These are phyloP conservation scores for Eciton burchellii DNA, from an alignment of 1,140 invertebrate species.

Conservation along the genomic window DNA sequence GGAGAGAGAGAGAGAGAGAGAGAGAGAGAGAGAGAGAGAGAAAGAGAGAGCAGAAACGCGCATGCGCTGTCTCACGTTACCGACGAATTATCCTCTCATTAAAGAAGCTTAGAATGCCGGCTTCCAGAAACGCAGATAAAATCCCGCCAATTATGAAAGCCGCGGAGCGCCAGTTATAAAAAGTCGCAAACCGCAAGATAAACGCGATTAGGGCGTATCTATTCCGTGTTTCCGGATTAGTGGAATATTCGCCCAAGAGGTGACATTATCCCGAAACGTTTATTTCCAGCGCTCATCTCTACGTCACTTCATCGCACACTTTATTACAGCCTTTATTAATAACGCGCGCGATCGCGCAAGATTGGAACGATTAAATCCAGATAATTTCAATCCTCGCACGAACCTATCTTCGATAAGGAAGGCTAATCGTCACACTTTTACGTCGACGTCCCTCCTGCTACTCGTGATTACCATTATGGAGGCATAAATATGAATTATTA, in stretches of 20 bases:
- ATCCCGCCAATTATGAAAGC: too few species aligned
- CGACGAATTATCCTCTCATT: not conserved
- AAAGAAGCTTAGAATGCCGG: not conserved
- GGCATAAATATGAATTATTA: too few species aligned
- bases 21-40: too few species aligned
- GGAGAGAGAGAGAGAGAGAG: too few species aligned
- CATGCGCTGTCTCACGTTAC: too few species aligned
- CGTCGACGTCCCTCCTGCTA: too few species aligned
- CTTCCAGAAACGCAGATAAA: too few species aligned
- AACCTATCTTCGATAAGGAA: slow-evolving; percentile 11
- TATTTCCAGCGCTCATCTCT: slow-evolving; percentile 10
- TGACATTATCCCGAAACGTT: not conserved
- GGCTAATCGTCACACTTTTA: too few species aligned
- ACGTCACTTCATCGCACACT: too few species aligned
- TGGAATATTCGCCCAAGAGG: not conserved
- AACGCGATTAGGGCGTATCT: not conserved
- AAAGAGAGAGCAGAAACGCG: too few species aligned
- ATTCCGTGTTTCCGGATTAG: not conserved
- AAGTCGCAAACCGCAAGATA: slow-evolving; percentile 5
- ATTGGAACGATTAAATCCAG: slow-evolving; percentile 21
- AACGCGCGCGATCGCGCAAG: not conserved
- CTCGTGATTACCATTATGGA: too few species aligned
- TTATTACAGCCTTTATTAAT: slow-evolving; percentile 6
- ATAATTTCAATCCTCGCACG: not conserved
- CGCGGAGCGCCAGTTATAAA: not conserved